These are phyloP conservation scores for Theropithecus gelada DNA, from an alignment of 2,113 vertebrate species.

Conservation along the genomic window DNA sequence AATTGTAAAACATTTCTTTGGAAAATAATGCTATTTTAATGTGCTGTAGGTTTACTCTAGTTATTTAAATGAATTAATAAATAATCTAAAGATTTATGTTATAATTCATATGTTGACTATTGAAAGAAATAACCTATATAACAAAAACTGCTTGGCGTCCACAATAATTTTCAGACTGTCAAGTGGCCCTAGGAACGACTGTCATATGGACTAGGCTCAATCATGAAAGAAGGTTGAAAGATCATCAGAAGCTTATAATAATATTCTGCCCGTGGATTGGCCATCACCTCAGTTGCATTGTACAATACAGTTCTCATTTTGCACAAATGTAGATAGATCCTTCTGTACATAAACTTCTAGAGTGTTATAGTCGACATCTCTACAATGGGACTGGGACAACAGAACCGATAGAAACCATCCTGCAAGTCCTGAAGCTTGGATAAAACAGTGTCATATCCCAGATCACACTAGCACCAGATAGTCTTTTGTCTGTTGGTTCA, in stretches of 20 bases:
- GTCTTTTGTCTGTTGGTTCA: neutral
- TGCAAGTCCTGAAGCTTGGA: neutral
- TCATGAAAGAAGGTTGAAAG: neutral
- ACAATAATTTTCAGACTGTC: neutral
- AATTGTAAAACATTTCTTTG: slow-evolving; percentile 11
- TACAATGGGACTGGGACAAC: neutral
- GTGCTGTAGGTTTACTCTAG: neutral
- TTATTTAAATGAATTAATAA: neutral
- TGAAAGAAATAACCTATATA: neutral
- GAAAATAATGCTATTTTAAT: neutral
- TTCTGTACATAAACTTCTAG: neutral
- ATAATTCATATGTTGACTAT: neutral
- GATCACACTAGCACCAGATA: neutral
- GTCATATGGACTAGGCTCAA: neutral
- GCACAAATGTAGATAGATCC: neutral
- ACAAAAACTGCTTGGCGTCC: neutral
- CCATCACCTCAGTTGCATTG: neutral
- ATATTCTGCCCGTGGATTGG: neutral
- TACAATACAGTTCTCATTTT: neutral
- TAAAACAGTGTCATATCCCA: neutral
- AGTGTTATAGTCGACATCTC: neutral
- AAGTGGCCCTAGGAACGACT: neutral
- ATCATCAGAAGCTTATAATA: neutral
- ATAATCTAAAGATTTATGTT: neutral
- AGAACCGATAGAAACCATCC: neutral